Evolutionary conservation across 2,888 invertebrate species (phyloP).

Genomic region (Tubulanus polymorphus): DNA sequence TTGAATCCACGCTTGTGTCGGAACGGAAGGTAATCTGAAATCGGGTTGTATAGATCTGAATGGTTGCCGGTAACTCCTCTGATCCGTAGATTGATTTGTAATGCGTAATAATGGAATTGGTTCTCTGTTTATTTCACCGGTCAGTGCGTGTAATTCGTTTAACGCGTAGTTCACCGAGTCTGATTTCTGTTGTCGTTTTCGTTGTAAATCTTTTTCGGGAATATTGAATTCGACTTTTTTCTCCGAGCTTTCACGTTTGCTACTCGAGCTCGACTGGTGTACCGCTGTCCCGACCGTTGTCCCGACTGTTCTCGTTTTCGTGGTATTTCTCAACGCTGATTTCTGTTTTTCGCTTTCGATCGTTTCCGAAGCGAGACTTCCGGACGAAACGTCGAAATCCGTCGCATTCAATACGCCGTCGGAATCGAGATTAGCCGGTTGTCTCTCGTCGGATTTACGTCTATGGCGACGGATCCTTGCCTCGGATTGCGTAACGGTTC

Average conservation of each 20-base stretch:
- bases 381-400: background rate
- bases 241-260: background rate
- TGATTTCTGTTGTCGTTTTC: too few relatives aligned
- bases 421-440: too few relatives aligned
- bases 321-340: background rate
- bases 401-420: background rate
- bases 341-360: background rate
- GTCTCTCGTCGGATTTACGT: background rate
- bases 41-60: too few relatives aligned
- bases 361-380: background rate
- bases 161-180: too few relatives aligned
- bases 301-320: background rate
- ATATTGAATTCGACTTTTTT: background rate
- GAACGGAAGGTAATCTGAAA: too few relatives aligned
- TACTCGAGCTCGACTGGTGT: background rate
- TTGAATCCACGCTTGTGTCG: too few relatives aligned
- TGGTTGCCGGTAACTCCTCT: too few relatives aligned
- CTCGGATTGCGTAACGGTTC: slow-evolving; percentile 3
- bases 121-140: too few relatives aligned
- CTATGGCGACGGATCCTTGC: background rate
- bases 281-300: background rate
- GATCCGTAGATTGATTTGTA: too few relatives aligned
- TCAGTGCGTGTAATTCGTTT: too few relatives aligned
- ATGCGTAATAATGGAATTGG: too few relatives aligned
- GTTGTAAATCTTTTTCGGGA: background rate